phyloP scores from a whole-genome alignment of 2,113 vertebrate species.

The Gallinago media region DNA sequence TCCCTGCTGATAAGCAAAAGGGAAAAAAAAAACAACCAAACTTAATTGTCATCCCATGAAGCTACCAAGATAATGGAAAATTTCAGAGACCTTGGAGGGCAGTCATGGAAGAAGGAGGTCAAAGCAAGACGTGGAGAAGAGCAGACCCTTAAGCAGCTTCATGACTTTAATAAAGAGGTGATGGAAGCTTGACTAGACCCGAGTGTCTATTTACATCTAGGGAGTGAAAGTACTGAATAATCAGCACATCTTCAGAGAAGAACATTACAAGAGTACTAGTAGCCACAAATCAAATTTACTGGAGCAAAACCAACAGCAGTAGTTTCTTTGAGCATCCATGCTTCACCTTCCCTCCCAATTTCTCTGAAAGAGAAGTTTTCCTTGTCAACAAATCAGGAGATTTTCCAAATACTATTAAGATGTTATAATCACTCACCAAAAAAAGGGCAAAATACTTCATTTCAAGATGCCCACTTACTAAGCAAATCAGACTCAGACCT shows the following conservation, averaged over 20 bases:
- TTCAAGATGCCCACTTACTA: neutral
- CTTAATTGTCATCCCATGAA: neutral
- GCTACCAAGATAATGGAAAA: slow-evolving; percentile 42
- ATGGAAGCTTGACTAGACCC: neutral
- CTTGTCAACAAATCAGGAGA: neutral
- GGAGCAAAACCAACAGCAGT: neutral
- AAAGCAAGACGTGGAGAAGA: neutral
- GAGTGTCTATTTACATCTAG: neutral
- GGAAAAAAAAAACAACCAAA: neutral
- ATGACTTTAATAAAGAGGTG: neutral
- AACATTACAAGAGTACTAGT: neutral
- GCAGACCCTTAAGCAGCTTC: neutral
- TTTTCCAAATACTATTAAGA: neutral
- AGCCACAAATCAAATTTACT: neutral
- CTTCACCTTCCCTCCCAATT: neutral
- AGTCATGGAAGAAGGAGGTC: slow-evolving; percentile 11
- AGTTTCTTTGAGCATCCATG: neutral
- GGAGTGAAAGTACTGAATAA: neutral
- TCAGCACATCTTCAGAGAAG: neutral
- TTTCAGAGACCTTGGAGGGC: slow-evolving; percentile 24
- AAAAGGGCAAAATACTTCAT: neutral
- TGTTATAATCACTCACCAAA: accelerated
- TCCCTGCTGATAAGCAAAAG: slow-evolving; percentile 19
- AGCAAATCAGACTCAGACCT: neutral
- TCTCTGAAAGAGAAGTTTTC: neutral